phyloP scores from a whole-genome alignment of 2,888 invertebrate genomes.

The Drosophila stalkeri region DNA sequence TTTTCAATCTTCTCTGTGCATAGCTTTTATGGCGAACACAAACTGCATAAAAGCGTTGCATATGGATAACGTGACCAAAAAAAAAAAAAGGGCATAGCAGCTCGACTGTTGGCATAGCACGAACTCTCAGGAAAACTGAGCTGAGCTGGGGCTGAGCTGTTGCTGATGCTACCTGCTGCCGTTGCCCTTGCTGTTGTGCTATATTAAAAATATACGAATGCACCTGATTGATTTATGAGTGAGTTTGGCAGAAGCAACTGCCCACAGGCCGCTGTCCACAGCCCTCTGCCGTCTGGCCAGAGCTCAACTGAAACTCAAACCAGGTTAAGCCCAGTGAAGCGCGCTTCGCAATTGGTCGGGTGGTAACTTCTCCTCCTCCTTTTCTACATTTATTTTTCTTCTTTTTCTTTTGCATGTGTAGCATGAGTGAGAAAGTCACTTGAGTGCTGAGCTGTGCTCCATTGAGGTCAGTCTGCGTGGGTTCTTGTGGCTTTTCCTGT shows the following conservation, averaged over 20 bases:
- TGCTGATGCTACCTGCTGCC: background rate
- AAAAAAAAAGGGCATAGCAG: conserved; percentile 3
- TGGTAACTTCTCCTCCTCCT: conserved; percentile 1
- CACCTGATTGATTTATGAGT: conserved; percentile 75
- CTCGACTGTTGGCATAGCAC: conserved; percentile 1
- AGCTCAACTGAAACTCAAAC: conserved; percentile 21
- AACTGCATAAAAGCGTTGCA: conserved; percentile 35
- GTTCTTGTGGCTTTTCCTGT: background rate
- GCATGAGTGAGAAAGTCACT: background rate
- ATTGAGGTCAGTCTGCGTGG: conserved; percentile 6
- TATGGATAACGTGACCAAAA: conserved; percentile 54
- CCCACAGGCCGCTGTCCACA: background rate
- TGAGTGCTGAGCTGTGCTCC: background rate
- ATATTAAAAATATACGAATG: conserved; percentile 72
- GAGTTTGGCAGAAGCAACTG: conserved; percentile 24
- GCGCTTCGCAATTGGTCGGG: conserved; percentile 28
- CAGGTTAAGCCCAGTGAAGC: conserved; percentile 31
- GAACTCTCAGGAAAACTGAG: conserved; percentile 17
- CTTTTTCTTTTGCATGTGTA: conserved; percentile 1
- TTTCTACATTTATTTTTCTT: background rate
- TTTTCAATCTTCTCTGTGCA: conserved; percentile 8
- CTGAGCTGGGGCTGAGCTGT: conserved; percentile 6
- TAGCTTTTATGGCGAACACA: background rate
- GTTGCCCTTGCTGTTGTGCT: conserved; percentile 8
- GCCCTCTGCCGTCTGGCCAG: conserved; percentile 8